Evolutionary conservation across 1,140 invertebrate species (phyloP).

Genomic region (Listronotus oregonensis): DNA sequence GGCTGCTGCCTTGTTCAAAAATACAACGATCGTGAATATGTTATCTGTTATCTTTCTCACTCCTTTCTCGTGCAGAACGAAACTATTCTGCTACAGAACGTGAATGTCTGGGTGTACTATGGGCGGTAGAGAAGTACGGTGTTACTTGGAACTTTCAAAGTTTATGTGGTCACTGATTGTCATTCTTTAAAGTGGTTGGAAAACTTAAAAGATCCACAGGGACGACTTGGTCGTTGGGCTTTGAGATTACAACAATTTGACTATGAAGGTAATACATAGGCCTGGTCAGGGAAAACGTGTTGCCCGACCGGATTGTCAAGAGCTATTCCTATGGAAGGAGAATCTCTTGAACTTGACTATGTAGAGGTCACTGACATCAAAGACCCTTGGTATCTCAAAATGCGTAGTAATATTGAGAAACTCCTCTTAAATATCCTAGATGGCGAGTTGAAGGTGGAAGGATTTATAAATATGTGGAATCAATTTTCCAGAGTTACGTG

Average conservation of each 20-base stretch:
- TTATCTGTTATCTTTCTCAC: slow-evolving; percentile 21
- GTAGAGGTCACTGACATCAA: neutral
- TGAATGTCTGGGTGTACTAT: slow-evolving; percentile 59
- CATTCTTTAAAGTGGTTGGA: slow-evolving; percentile 56
- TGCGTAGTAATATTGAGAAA: slow-evolving; percentile 12
- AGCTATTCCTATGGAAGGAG: neutral
- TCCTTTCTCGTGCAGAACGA: slow-evolving; percentile 44
- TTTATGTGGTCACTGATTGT: slow-evolving; percentile 60
- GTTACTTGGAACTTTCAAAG: slow-evolving; percentile 54
- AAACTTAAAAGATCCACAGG: slow-evolving; percentile 53
- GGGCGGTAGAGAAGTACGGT: slow-evolving; percentile 53
- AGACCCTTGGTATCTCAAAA: slow-evolving; percentile 23
- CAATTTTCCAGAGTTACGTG: neutral
- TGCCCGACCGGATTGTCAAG: slow-evolving; percentile 6
- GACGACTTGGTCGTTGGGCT: slow-evolving; percentile 56
- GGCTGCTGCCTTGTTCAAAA: slow-evolving; percentile 38
- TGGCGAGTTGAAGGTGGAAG: slow-evolving; percentile 22
- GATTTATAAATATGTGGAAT: slow-evolving; percentile 26
- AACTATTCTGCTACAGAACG: slow-evolving; percentile 58
- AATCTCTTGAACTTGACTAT: neutral
- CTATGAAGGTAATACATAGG: slow-evolving; percentile 53
- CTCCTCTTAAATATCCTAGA: slow-evolving; percentile 27
- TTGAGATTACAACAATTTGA: slow-evolving; percentile 54
- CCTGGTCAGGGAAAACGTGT: slow-evolving; percentile 43
- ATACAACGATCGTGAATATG: slow-evolving; percentile 18